Evolutionary conservation across 2,797 vertebrate species (phyloP), one percentile per base, ranked within the genome.

Genomic region (Malurus splendens): DNA sequence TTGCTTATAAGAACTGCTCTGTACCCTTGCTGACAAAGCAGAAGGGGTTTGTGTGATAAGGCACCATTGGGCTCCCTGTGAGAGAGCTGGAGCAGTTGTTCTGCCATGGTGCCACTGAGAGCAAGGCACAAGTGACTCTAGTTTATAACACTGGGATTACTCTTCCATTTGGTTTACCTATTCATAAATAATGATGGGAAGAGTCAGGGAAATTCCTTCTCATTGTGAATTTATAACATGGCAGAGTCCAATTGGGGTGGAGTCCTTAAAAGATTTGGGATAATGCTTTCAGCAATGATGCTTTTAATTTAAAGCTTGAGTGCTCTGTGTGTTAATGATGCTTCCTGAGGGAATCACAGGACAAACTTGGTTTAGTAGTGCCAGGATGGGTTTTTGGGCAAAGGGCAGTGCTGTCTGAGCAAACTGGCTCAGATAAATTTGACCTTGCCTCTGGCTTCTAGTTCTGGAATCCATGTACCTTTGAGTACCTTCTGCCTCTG

Each of bases 361-460:
- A 55, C 57, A 27, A 44, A 15, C 15, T 45, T 30, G 77, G n/a
- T 48, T 81, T 18, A 32, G 36, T 57, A 65, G 18, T 38, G 52
- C 19, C 33, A 65, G 64, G 52, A 33, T 23, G 5, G 54, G 27
- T 9, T 41, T 73, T 52, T 48, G 78, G 67, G 79, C 33, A 45
- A 48, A 38, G 42, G 27, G 38, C 51, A 68, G 59, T 44, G 44
- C 71, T 33, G 16, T 51, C 55, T 62, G 38, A 68, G 50, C 56
- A 75, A 62, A 27, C n/a, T 38, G 77, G 60, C 54, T 80, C 25
- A 4, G 10, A 41, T 47, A 33, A 70, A 22, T 82, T 59, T 67
- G 57, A 30, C 68, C 87, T 72, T 73, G 65, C 42, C 39, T 74
- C 48, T 82, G 89, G 74, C 60, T 90, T 76, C 56, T 65, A 39